Evolutionary conservation across 2,113 vertebrate species (phyloP), one percentile per base, ranked within the genome.

Genomic region (Gasterosteus aculeatus): DNA sequence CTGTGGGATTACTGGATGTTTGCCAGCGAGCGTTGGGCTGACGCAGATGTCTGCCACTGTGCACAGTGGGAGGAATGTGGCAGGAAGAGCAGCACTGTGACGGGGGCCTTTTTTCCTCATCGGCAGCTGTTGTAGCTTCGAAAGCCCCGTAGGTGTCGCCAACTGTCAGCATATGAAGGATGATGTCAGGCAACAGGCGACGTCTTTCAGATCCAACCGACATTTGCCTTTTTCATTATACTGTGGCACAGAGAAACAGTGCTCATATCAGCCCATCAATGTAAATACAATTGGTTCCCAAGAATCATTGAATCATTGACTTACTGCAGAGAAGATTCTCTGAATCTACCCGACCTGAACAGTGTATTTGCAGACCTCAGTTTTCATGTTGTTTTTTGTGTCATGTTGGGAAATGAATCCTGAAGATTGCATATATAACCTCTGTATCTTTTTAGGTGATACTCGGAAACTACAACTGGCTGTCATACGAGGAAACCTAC

Each of bases 381-480:
- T 56, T 54, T 67, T 31, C 10, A 59, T 41, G 10, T 60, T 42
- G 5, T 26, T 26, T 46, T 31, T 67, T 33, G 41, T 41, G 42
- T 22, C 18, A 12, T 35, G 18, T 31, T 31, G 68, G 7, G 19
- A 26, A 15, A 35, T 63, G 3, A 51, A 62, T 56, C 14, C 46
- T 49, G 19, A 69, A 53, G 10, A 6, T 47, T 71, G 10, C 10
- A 2, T 68, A 2, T 68, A 22, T 22, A 18, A 15, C 29, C 60
- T 19, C 75, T 82, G 26, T 88, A 49, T 57, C 38, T 84, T 29
- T 26, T 26, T 1, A 99, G 98, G 96, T 99, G 22, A 97, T 99
- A 88, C 94, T 99, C 56, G 98, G 98, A 35, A 92, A 96, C 51
- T 99, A 99, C 82, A 94, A 95, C 79, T 99, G 98, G 98, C 93